phyloP scores from a whole-genome alignment of 2,888 invertebrate species.

The Odontomyia ornata region DNA sequence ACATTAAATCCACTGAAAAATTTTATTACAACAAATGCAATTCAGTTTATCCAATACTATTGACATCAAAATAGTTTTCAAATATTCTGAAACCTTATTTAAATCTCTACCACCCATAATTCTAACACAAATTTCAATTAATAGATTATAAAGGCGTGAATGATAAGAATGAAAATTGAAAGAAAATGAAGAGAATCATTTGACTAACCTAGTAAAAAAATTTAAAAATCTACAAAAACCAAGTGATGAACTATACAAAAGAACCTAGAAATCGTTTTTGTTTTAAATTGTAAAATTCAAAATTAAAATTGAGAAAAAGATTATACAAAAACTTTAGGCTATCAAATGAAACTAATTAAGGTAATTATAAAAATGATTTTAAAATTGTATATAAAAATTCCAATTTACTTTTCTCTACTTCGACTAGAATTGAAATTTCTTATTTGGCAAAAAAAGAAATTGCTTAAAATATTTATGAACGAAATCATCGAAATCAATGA shows the following conservation, averaged over 20 bases:
- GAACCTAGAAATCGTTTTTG: not conserved
- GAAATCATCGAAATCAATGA: conserved; percentile 39
- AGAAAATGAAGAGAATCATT: not conserved
- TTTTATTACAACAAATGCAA: too few species aligned
- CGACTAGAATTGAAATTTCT: conserved; percentile 20
- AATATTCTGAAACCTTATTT: too few species aligned
- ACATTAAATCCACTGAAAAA: too few species aligned
- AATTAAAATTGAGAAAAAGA: conserved; percentile 17
- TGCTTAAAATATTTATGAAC: conserved; percentile 21
- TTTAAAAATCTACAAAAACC: conserved; percentile 31
- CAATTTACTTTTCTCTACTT: not conserved
- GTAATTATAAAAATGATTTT: conserved; percentile 35
- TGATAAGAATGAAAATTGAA: not conserved
- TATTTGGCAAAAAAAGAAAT: conserved; percentile 9
- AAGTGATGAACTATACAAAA: conserved; percentile 34
- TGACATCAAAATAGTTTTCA: too few species aligned
- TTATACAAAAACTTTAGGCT: conserved; percentile 37
- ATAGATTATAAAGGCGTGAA: conserved; percentile 22
- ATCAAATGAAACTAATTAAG: conserved; percentile 23
- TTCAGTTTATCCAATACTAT: too few species aligned
- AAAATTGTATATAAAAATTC: conserved; percentile 20
- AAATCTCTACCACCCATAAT: not conserved
- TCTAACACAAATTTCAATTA: not conserved
- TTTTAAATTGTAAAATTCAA: conserved; percentile 10
- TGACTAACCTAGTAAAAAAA: conserved; percentile 20